Base-by-base conservation (phyloP, 1,140 invertebrate species). In the Drosophila tropicalis region DNA sequence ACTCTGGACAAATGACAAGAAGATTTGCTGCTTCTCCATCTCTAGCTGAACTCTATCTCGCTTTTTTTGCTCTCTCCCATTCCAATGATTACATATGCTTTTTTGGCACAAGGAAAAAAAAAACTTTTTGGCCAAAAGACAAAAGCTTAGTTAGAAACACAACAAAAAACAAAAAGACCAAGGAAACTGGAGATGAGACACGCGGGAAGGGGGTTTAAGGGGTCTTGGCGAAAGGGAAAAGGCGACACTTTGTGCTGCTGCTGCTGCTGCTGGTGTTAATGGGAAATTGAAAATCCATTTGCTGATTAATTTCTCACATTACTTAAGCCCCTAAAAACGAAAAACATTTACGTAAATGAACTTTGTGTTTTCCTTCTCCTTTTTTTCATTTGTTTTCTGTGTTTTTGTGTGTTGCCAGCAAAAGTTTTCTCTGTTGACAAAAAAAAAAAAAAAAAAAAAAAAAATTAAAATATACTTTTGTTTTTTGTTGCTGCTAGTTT, bases 251-350 rank as follows among this genome's bases (percentile, higher is more conserved):
- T 51, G 17, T 51, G 44, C 44, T 47, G 41, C 72, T 56, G 65
- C 58, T 72, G 70, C 69, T n/a, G 22, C 3, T 64, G 66, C 29
- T 17, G 47, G 83, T 80, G 84, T 87, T 87, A 87, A 86, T 87
- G 83, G 72, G 70, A 87, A 87, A 87, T 87, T 87, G 84, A 87
- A 87, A 87, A 87, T 87, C 83, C 83, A 87, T 87, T 87, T 87
- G 83, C 83, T 87, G 83, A 87, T 87, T 87, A 89, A 87, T 87
- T 87, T 87, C 83, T 77, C 34, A 69, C 72, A 65, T 62, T 69
- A 69, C 34, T 32, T 41, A 47, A 72, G 62, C 47, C 56, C 57
- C 34, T 64, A 72, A 72, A 55, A 41, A 64, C 76, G 66, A 64
- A 74, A 87, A 81, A 73, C 84, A 87, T 87, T 87, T 87, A 89